Evolutionary conservation across 2,113 vertebrate species (phyloP).

Genomic region (Planiliza haematocheilus): DNA sequence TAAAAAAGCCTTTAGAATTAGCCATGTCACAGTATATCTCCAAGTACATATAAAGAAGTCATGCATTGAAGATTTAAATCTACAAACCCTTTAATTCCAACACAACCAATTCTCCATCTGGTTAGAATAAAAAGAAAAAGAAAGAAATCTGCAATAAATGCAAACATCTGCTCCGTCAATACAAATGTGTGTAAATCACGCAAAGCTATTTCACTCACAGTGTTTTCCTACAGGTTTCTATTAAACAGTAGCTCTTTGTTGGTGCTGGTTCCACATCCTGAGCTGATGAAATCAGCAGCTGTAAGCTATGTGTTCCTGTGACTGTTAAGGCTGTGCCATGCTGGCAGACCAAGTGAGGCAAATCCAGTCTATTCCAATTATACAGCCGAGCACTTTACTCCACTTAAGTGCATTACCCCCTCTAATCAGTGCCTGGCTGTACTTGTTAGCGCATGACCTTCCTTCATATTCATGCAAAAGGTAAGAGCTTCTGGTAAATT

Average conservation of each 20-base stretch:
- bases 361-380: constrained; percentile 75
- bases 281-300: constrained; percentile 55
- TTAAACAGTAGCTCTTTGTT: constrained; percentile 58
- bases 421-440: constrained; percentile 77
- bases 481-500: constrained; percentile 55
- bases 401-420: constrained; percentile 74
- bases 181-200: background rate
- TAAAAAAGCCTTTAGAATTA: background rate
- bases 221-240: constrained; percentile 12
- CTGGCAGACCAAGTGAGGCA: constrained; percentile 63
- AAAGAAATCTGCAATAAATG: background rate
- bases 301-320: constrained; percentile 53
- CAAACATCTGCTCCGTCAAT: constrained; percentile 1
- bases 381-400: constrained; percentile 69
- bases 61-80: background rate
- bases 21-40: background rate
- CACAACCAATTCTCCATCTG: background rate
- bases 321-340: constrained; percentile 51
- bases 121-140: background rate
- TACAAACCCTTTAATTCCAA: background rate
- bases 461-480: constrained; percentile 49
- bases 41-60: background rate
- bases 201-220: constrained; percentile 1
- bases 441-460: constrained; percentile 64
- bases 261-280: constrained; percentile 23